Evolutionary conservation across 2,113 vertebrate species (phyloP), one percentile per base, ranked within the genome.

Genomic region (Motacilla alba): DNA sequence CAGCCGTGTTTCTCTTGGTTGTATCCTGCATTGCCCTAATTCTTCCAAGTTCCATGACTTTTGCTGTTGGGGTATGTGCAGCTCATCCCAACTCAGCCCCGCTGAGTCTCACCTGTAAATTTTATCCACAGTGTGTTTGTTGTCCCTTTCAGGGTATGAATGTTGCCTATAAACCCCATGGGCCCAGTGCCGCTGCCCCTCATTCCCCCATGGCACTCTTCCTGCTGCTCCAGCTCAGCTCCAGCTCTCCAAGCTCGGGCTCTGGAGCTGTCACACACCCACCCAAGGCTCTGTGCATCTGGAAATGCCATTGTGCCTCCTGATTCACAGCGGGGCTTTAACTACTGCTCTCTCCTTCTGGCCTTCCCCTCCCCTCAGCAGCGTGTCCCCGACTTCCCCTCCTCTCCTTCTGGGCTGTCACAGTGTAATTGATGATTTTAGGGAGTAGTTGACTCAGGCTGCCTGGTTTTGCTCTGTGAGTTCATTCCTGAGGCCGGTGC

Each of bases 391-490:
- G 84, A 28, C 90, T 95, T 94, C 95, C 90, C 92, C 93, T 94
- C 90, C 92, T 92, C 84, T 93, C 80, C 93, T 93, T 16, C 83
- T 56, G 89, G 49, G 67, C 93, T 95, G 96, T 96, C 96, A 93
- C 0, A 26, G 60, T 0, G 33, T 96, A 96, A 95, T 94, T 94
- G 93, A 95, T 96, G 93, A 63, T 95, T 95, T 93, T 91, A 91
- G 95, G 96, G 96, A 96, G 96, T 87, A 89, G 56, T 39, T 94
- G 89, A 82, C 89, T 96, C 87, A 39, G 73, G 60, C 92, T 91
- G 95, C 95, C 89, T 94, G 90, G 41, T 90, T 97, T 90, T 89
- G 90, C 93, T 96, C 94, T 84, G 64, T 43, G 77, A 95, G 77
- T 92, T 97, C 89, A 91, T 90, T 96, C 93, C 92, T 10, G 64